Evolutionary conservation across 2,797 vertebrate species (phyloP), one percentile per base, ranked within the genome.

Genomic region (Cheirogaleus major): DNA sequence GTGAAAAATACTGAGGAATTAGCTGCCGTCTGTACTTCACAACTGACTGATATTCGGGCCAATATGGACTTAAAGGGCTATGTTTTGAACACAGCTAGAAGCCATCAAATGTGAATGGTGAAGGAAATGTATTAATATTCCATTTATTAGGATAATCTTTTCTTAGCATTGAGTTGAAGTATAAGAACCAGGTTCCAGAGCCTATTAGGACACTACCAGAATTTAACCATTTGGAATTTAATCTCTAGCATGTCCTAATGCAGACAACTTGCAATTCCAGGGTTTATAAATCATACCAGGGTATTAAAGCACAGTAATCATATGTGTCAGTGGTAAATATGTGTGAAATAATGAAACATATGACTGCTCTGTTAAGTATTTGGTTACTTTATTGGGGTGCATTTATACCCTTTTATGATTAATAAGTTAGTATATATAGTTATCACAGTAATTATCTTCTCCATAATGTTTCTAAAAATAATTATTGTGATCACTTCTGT

Each of bases 391-490:
- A 82, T 96, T 97, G 98, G 98, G 98, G 98, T 98, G 93, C 98
- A 97, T 98, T 98, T 98, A 98, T 98, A 97, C 98, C 98, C 98
- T 96, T 97, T 97, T 98, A 98, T 98, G 97, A 98, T 99, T 98
- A 98, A 97, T 97, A 98, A 98, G 91, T 97, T 98, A 98, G 98
- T 98, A 96, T 98, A 97, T 98, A 81, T 98, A 98, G 97, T 98
- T 99, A 98, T 98, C 98, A 98, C 98, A 98, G 98, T 98, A 98
- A 98, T 98, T 98, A 98, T 99, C 98, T 98, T 98, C 97, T 98
- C 98, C 97, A 57, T 98, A 97, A 98, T 98, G 98, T 98, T 99
- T 99, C 98, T 98, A 96, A 94, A 95, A 98, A 97, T 99, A 98
- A 98, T 98, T 97, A 98, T 98, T 99, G 98, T 99, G 98, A 98